Percentiles rank a stretch among this genome's conserved stretches.
Conservation (phyloP, 2,888 invertebrate genomes). For the Eupelmus urozonus region DNA sequence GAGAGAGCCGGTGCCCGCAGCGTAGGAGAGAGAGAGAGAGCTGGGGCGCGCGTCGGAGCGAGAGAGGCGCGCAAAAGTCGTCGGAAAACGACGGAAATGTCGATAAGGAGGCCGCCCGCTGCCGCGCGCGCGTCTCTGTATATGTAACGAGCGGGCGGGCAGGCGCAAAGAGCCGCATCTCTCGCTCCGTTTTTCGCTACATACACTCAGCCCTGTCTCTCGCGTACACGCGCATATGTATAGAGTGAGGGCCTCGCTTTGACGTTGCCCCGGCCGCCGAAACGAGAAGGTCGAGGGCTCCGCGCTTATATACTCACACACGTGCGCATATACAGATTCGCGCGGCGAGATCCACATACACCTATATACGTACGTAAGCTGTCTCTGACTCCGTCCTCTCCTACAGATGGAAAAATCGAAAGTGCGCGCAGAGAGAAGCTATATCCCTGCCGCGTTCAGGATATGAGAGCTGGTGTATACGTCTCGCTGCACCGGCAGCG, state of each 20-base stretch:
- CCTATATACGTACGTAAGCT: neutral
- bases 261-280: neutral
- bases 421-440: neutral
- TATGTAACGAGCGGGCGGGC: neutral
- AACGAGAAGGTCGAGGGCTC: neutral
- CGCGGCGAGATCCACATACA: too few species aligned
- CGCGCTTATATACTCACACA: too few species aligned
- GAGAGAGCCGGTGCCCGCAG: too few species aligned
- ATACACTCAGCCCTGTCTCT: too few species aligned
- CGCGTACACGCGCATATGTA: neutral
- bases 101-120: constrained; percentile 40
- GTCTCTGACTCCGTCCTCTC: neutral
- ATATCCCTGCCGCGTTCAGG: too few species aligned
- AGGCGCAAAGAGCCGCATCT: too few species aligned
- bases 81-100: constrained; percentile 23
- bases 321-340: too few species aligned
- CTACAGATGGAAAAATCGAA: constrained; percentile 28
- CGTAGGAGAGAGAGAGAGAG: constrained; percentile 2
- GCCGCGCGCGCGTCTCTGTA: neutral
- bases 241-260: neutral
- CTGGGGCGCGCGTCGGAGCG: constrained; percentile 7
- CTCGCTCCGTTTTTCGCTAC: too few species aligned
- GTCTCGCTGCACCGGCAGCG: neutral
- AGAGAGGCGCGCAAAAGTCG: neutral
- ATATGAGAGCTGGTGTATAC: neutral